Conservation (phyloP, 2,888 invertebrate species). For the Caprella mutica region DNA sequence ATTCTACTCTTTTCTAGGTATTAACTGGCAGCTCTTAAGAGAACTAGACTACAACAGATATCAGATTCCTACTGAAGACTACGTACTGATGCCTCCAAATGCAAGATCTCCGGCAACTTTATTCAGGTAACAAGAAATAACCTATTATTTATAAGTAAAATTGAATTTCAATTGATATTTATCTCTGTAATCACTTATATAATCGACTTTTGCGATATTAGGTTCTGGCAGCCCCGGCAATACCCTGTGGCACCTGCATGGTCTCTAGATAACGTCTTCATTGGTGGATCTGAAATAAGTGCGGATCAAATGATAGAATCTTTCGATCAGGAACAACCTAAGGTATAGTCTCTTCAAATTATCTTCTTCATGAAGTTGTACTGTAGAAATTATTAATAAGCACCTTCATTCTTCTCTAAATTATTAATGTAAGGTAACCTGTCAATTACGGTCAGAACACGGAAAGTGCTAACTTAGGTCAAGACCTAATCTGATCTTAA, state of each 20-base stretch:
- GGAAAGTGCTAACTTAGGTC: too few relatives aligned
- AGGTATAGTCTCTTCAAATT: too few relatives aligned
- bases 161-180: background rate
- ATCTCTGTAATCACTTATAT: slow-evolving; percentile 8
- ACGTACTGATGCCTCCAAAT: slow-evolving; percentile 19
- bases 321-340: slow-evolving; percentile 38
- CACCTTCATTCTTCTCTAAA: too few relatives aligned
- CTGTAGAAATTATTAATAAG: too few relatives aligned
- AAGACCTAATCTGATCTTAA: too few relatives aligned
- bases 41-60: slow-evolving; percentile 28
- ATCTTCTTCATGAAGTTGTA: too few relatives aligned
- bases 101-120: slow-evolving; percentile 23
- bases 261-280: slow-evolving; percentile 41
- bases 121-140: slow-evolving; percentile 16
- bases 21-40: slow-evolving; percentile 28
- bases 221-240: slow-evolving; percentile 32
- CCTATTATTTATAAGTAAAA: background rate
- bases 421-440: too few relatives aligned
- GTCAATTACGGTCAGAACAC: too few relatives aligned
- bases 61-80: slow-evolving; percentile 19
- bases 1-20: slow-evolving; percentile 9
- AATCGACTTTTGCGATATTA: background rate
- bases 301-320: slow-evolving; percentile 39
- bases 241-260: slow-evolving; percentile 37
- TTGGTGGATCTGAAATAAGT: slow-evolving; percentile 43